phyloP scores from a whole-genome alignment of 2,797 vertebrate genomes.

The Anas georgica region DNA sequence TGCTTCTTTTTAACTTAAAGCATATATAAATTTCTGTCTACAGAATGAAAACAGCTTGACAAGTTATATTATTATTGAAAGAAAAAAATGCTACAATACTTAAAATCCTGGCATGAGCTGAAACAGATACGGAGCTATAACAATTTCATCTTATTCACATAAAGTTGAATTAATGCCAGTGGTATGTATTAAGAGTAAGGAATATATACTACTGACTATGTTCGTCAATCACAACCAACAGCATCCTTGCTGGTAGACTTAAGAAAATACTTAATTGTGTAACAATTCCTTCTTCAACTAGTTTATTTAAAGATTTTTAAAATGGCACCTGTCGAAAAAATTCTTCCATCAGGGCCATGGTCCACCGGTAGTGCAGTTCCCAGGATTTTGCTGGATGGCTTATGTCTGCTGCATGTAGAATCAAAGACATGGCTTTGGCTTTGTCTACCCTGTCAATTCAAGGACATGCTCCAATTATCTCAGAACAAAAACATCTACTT shows the following conservation, averaged over 20 bases:
- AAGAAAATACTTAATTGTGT: neutral
- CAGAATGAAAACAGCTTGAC: constrained; percentile 56
- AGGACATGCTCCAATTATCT: constrained; percentile 67
- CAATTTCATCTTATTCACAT: constrained; percentile 16
- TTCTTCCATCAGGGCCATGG: constrained; percentile 97
- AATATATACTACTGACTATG: neutral
- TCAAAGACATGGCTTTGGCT: constrained; percentile 95
- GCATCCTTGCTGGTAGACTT: neutral
- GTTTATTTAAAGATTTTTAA: constrained; percentile 44
- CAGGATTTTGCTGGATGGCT: constrained; percentile 96
- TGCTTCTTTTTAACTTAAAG: constrained; percentile 23
- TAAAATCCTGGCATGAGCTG: constrained; percentile 32
- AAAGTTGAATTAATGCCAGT: constrained; percentile 40
- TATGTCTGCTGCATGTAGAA: constrained; percentile 98
- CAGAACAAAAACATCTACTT: constrained; percentile 50
- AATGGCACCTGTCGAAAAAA: constrained; percentile 93
- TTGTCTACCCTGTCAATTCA: constrained; percentile 90
- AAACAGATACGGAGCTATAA: constrained; percentile 43
- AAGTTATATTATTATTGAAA: constrained; percentile 39
- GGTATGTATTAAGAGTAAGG: neutral
- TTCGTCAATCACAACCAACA: constrained; percentile 38
- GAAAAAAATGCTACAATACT: neutral
- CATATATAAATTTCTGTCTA: constrained; percentile 53
- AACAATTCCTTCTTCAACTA: constrained; percentile 8
- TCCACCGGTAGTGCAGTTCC: constrained; percentile 95